Evolutionary conservation across 2,797 vertebrate genomes (phyloP), one percentile per base, ranked within the genome.

Genomic region (Todus mexicanus): DNA sequence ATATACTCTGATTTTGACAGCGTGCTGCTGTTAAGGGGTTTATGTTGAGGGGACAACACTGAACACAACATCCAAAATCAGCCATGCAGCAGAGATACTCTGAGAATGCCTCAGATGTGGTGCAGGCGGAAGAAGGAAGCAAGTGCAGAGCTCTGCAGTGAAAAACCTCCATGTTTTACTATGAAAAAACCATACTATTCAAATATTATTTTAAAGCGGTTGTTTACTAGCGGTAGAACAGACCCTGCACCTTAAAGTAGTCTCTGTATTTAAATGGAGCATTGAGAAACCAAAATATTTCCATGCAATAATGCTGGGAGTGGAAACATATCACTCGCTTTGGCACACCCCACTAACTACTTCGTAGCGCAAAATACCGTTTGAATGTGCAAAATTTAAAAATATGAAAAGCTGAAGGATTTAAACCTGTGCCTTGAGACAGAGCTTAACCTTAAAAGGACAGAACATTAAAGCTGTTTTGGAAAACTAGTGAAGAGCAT

Each of bases 391-490:
- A 87, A 66, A 87, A 76, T 11, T 9, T 14, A n/a, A 65, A 85
- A 75, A 70, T 48, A 11, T 15, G 47, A 73, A 76, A 84, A 92
- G 43, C 33, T 11, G 25, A 42, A 48, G 68, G 56, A 95, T 83
- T 64, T 61, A 76, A 85, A 95, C 69, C 53, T 76, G 50, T 66
- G 86, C 54, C 87, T 61, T 25, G 43, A 73, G 54, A 90, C 94
- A 87, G 31, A 48, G 61, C 56, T 87, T 91, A 33, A 43, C 92
- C 93, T 94, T 94, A 95, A 95, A 93, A 95, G 86, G 86, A 53
- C 53, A 93, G 50, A 89, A 86, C 16, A 59, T 64, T 56, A 50
- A 82, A 92, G 74, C 16, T 70, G 87, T 78, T 96, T 92, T 70
- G 70, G 38, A 92, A 92, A 94, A 60, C 5, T 12, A 75, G 35